A percentile compares a stretch with the other conserved stretches of the same genome.
These are phyloP conservation scores for Plusia festucae DNA, from an alignment of 2,888 invertebrate species.

Conservation along the genomic window DNA sequence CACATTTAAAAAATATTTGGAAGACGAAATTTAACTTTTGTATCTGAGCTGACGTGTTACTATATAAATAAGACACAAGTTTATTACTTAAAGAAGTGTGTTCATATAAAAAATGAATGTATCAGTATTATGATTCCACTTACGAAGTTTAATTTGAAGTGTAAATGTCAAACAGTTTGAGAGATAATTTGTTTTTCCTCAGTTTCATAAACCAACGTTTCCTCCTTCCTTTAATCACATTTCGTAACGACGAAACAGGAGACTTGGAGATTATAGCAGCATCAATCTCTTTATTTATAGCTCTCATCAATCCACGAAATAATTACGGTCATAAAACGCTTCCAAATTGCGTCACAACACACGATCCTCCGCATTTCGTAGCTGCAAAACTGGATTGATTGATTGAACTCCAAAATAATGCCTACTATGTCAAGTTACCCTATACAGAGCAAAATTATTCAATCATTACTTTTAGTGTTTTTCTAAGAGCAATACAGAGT, in stretches of 20 bases:
- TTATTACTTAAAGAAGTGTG: neutral
- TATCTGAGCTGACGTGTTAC: too few species aligned
- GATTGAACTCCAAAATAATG: conserved; percentile 8
- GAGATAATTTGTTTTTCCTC: neutral
- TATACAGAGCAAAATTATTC: conserved; percentile 1
- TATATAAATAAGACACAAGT: too few species aligned
- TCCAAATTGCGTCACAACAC: conserved; percentile 5
- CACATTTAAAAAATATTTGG: too few species aligned
- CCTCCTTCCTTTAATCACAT: neutral
- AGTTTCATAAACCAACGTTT: neutral
- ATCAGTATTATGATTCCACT: conserved; percentile 3
- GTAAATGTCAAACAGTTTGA: conserved; percentile 1
- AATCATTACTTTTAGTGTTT: neutral
- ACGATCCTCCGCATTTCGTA: neutral
- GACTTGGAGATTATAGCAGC: conserved; percentile 2
- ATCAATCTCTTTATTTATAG: conserved; percentile 9
- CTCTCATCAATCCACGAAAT: conserved; percentile 5
- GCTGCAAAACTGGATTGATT: conserved; percentile 6
- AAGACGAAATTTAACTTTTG: too few species aligned
- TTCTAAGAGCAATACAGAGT: neutral
- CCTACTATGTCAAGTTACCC: neutral
- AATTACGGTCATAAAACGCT: conserved; percentile 5
- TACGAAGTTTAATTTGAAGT: neutral
- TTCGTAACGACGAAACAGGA: neutral
- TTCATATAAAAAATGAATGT: neutral